Evolutionary conservation across 1,140 invertebrate genomes (phyloP).

Genomic region (Drosophila pallidifrons): DNA sequence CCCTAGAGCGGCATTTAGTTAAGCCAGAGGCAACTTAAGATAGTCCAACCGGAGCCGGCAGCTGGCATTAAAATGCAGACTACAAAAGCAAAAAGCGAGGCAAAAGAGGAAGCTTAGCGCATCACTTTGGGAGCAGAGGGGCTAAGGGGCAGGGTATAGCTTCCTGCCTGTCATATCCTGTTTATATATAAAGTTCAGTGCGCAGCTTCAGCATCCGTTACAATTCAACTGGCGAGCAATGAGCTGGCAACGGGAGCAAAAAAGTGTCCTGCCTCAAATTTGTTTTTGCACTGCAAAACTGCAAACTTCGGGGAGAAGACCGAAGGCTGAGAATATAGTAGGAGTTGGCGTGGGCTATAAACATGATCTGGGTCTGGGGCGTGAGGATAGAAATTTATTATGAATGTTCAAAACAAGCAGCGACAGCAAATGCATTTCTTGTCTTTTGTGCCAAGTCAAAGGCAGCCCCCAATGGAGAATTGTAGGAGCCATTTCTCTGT

Average conservation of each 20-base stretch:
- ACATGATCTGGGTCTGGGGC: constrained; percentile 41
- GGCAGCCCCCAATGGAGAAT: too few relatives aligned
- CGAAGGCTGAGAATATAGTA: constrained; percentile 1
- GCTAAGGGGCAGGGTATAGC: not conserved
- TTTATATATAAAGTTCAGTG: constrained; percentile 79
- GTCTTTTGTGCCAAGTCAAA: constrained; percentile 62
- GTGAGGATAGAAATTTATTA: constrained; percentile 70
- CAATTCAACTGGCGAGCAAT: constrained; percentile 66
- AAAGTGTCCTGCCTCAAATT: constrained; percentile 32
- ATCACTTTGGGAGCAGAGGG: constrained; percentile 40
- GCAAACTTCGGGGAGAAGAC: not conserved
- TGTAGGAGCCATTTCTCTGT: too few relatives aligned
- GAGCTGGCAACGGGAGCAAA: constrained; percentile 31
- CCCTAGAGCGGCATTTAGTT: constrained; percentile 61
- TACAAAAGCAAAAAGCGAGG: constrained; percentile 21
- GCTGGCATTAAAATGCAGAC: constrained; percentile 72
- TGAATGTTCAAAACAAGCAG: constrained; percentile 78
- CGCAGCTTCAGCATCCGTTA: constrained; percentile 74
- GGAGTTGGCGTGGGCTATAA: constrained; percentile 44
- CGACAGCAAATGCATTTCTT: constrained; percentile 72
- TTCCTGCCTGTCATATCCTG: constrained; percentile 79
- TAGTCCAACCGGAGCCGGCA: constrained; percentile 43
- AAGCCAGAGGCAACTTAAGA: constrained; percentile 53
- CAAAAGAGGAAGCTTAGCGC: constrained; percentile 50
- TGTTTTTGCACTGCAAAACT: not conserved